Evolutionary conservation across 1,140 invertebrate species (phyloP).

Genomic region (Drosophila sturtevanti): DNA sequence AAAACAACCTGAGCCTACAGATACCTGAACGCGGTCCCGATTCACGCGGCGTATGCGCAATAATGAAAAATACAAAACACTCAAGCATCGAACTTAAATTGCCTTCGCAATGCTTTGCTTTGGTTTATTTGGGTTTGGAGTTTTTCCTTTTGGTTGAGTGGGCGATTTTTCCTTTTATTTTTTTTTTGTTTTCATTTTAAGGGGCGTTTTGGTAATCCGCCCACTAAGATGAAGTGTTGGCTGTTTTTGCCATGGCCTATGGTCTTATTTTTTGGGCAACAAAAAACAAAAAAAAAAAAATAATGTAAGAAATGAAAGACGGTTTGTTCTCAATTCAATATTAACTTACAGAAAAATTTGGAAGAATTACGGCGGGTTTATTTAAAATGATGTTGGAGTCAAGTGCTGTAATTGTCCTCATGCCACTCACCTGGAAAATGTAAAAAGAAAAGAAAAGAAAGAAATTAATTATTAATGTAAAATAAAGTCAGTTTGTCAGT

Average conservation of each 20-base stretch:
- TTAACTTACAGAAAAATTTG: conserved; percentile 56
- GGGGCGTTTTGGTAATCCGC: not conserved
- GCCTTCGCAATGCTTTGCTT: conserved; percentile 27
- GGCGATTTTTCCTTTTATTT: conserved; percentile 60
- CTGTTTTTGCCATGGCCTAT: conserved; percentile 19
- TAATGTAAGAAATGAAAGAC: too few species aligned
- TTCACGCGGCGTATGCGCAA: conserved; percentile 64
- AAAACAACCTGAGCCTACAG: conserved; percentile 22
- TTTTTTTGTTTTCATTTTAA: conserved; percentile 20
- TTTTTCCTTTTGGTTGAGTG: conserved; percentile 47
- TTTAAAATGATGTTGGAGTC: not conserved
- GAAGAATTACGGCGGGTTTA: conserved; percentile 1
- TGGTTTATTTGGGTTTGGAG: not conserved
- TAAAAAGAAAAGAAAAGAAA: conserved; percentile 9
- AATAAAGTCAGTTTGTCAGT: conserved; percentile 3
- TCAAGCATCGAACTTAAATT: conserved; percentile 62
- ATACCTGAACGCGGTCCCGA: not conserved
- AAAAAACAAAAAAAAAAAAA: not conserved
- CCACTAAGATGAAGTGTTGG: conserved; percentile 37
- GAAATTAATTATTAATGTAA: conserved; percentile 44
- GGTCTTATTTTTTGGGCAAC: conserved; percentile 28
- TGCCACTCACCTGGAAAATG: conserved; percentile 62
- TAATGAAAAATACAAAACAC: conserved; percentile 19
- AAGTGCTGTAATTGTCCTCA: conserved; percentile 20
- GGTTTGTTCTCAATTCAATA: conserved; percentile 35